phyloP scores from a whole-genome alignment of 2,888 invertebrate genomes.

The Amiota mariae region DNA sequence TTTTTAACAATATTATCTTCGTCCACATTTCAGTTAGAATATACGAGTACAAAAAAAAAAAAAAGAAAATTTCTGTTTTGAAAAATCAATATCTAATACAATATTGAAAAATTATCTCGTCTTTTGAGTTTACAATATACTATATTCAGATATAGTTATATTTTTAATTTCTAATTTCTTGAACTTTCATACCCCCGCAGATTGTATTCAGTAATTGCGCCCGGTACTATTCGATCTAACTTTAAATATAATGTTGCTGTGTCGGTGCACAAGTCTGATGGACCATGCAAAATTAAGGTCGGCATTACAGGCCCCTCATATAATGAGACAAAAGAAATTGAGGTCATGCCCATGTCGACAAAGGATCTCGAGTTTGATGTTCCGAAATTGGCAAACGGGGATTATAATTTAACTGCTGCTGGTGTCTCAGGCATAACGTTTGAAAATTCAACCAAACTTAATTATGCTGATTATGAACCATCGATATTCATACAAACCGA shows the following conservation, averaged over 20 bases:
- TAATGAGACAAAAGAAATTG: slow-evolving; percentile 80
- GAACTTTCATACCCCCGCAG: slow-evolving; percentile 46
- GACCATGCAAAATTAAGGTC: slow-evolving; percentile 77
- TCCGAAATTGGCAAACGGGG: slow-evolving; percentile 59
- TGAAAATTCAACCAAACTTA: slow-evolving; percentile 81
- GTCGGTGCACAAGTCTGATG: slow-evolving; percentile 74
- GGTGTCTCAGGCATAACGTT: slow-evolving; percentile 84
- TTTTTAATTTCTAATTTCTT: neutral
- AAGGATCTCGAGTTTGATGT: slow-evolving; percentile 83
- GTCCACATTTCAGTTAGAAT: no score
- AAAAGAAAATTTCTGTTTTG: neutral
- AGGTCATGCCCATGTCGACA: slow-evolving; percentile 82
- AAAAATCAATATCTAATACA: neutral
- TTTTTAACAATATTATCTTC: no score
- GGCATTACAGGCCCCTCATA: slow-evolving; percentile 83
- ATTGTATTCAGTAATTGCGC: slow-evolving; percentile 84
- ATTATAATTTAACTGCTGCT: slow-evolving; percentile 64
- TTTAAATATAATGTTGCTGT: slow-evolving; percentile 89
- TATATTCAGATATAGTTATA: no score
- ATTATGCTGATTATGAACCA: slow-evolving; percentile 79
- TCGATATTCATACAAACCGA: slow-evolving; percentile 93
- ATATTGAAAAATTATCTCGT: neutral
- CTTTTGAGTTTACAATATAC: neutral
- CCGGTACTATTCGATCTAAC: slow-evolving; percentile 86
- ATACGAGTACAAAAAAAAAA: no score